phyloP scores from a whole-genome alignment of 2,797 vertebrate species.

The Borostomias antarcticus region DNA sequence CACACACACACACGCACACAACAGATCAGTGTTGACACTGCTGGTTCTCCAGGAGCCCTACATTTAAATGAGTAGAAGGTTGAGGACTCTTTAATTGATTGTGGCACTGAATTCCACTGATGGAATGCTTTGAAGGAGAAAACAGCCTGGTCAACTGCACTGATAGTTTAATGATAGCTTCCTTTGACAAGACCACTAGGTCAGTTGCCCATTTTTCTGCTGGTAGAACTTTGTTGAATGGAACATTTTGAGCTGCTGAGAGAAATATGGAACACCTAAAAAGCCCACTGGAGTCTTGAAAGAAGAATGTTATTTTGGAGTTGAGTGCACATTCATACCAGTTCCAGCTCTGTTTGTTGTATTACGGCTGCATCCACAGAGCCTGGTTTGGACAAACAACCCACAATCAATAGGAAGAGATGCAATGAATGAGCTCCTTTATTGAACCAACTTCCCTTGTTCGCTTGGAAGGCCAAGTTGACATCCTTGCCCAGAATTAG shows the following conservation, averaged over 20 bases:
- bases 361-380: conserved; percentile 20
- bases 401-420: conserved; percentile 18
- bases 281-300: conserved; percentile 22
- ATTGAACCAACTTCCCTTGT: neutral
- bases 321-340: conserved; percentile 37
- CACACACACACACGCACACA: neutral
- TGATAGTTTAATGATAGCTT: no score
- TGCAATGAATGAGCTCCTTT: neutral
- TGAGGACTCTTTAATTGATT: no score
- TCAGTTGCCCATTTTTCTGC: no score
- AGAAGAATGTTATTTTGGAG: conserved; percentile 35
- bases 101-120: no score
- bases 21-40: no score
- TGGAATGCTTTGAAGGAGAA: no score
- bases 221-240: neutral
- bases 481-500: no score
- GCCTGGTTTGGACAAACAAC: conserved; percentile 21
- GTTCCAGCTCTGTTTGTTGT: conserved; percentile 38
- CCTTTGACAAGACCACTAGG: no score
- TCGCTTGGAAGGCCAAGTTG: neutral
- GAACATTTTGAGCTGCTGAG: neutral
- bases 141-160: neutral
- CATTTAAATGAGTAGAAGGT: no score
- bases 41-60: no score
- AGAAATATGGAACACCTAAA: conserved; percentile 15